Conservation (phyloP, 1,140 invertebrate genomes). For the Macrobrachium nipponense region DNA sequence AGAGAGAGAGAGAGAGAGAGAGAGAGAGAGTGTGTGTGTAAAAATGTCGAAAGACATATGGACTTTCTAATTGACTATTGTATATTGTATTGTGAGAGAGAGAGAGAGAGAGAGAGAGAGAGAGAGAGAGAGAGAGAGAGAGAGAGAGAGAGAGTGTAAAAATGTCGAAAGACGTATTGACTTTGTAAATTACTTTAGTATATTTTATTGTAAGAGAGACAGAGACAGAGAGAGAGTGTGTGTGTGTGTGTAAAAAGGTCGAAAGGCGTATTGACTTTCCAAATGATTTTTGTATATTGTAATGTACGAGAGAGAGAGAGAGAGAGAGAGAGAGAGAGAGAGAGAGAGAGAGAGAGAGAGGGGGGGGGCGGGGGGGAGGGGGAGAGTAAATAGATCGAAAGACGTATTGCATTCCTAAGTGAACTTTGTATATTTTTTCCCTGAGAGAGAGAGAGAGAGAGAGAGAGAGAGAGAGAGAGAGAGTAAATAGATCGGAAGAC, state of each 20-base stretch:
- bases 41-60: not conserved
- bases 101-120: conserved; percentile 24
- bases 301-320: not conserved
- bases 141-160: not conserved
- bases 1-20: no score
- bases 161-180: not conserved
- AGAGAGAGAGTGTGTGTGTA: not conserved
- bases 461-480: not conserved
- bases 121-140: no score
- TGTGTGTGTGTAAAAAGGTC: not conserved
- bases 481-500: not conserved
- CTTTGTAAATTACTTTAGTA: no score
- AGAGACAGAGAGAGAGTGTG: conserved; percentile 4
- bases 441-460: not conserved
- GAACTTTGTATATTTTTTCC: no score
- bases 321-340: conserved; percentile 24
- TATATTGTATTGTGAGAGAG: not conserved
- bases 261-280: not conserved
- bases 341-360: conserved; percentile 22
- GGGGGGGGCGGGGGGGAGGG: not conserved
- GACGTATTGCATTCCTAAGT: not conserved
- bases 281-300: no score
- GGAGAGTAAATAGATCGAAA: not conserved
- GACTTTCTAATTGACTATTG: no score
- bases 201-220: not conserved